These are phyloP conservation scores for Hozukius guyotensis DNA, from an alignment of 2,797 vertebrate species.

Conservation along the genomic window DNA sequence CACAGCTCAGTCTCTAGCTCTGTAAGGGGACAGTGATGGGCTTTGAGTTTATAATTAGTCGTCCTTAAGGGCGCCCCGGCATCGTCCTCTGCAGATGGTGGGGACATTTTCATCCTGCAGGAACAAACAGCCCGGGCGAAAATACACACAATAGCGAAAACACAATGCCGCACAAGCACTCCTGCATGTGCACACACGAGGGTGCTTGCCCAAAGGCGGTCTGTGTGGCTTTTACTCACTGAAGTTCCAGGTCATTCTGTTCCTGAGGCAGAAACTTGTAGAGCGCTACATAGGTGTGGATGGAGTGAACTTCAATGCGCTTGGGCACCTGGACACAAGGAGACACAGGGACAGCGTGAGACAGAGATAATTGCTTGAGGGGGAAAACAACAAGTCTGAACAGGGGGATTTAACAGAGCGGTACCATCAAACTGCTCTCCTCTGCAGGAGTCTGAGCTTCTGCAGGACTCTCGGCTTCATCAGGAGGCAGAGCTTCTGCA, in stretches of 20 bases:
- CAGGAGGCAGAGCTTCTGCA: slow-evolving; percentile 27
- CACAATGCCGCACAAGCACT: slow-evolving; percentile 4
- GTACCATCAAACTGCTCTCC: slow-evolving; percentile 64
- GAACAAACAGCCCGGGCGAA: slow-evolving; percentile 34
- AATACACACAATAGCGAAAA: not conserved
- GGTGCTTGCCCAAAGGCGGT: not conserved
- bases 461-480: not conserved
- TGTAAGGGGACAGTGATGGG: slow-evolving; percentile 52
- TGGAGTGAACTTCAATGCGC: slow-evolving; percentile 85
- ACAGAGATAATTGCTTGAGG: not conserved
- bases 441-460: slow-evolving; percentile 55
- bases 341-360: slow-evolving; percentile 13
- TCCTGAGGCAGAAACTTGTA: slow-evolving; percentile 94
- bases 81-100: slow-evolving; percentile 70
- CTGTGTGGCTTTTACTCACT: slow-evolving; percentile 82
- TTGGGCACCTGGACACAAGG: slow-evolving; percentile 74
- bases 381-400: slow-evolving; percentile 13
- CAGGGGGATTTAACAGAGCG: not conserved
- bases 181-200: not conserved
- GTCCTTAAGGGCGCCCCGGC: slow-evolving; percentile 61
- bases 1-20: slow-evolving; percentile 49
- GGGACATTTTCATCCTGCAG: slow-evolving; percentile 63
- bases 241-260: slow-evolving; percentile 90
- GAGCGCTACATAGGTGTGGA: slow-evolving; percentile 93
- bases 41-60: slow-evolving; percentile 74